Base-by-base conservation (phyloP, 2,113 vertebrate species). In the Albula goreensis region DNA sequence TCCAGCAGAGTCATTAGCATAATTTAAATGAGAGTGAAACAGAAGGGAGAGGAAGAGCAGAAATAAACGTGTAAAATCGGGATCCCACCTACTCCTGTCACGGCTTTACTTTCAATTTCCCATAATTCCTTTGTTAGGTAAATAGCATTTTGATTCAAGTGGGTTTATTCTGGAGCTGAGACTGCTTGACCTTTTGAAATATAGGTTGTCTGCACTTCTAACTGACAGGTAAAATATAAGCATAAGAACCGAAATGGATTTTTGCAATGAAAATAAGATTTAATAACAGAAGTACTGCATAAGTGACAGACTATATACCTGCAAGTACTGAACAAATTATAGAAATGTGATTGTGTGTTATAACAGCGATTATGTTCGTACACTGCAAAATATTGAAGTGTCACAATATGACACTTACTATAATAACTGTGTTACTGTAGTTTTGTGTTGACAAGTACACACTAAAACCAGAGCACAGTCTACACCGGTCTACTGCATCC, bases 21-120 rank as follows among this genome's bases (percentile, higher is more conserved):
- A 84, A 87, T 82, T 80, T 81, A 87, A 56, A 87, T 80, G 56
- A 63, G 60, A 86, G 52, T 78, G 78, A 57, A 13, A 78, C 31
- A 41, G 31, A 41, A 41, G 31, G 31, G 31, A 88, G 84, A 83
- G 60, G 85, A 79, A 41, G 48, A 41, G 31, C 31, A 41, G 79
- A 70, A 85, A 49, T 13, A 13, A 4, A 31, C 31, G 31, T 41
- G 31, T 41, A 41, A 41, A 41, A 41, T 41, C 31, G 31, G 31
- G 31, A 41, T 41, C 31, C 31, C 31, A 41, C 31, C 31, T 41
- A 41, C 31, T 56, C 53, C 53, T 56, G 6, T 9, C 6, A 56
- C 12, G 63, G 63, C 22, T 70, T 70, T 19, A 13, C 63, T 31
- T 74, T 74, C 6, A 74, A 22, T 74, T 74, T 70, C 63, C 63